Base-by-base conservation (phyloP, 2,797 vertebrate genomes). In the Sebastes variabilis region DNA sequence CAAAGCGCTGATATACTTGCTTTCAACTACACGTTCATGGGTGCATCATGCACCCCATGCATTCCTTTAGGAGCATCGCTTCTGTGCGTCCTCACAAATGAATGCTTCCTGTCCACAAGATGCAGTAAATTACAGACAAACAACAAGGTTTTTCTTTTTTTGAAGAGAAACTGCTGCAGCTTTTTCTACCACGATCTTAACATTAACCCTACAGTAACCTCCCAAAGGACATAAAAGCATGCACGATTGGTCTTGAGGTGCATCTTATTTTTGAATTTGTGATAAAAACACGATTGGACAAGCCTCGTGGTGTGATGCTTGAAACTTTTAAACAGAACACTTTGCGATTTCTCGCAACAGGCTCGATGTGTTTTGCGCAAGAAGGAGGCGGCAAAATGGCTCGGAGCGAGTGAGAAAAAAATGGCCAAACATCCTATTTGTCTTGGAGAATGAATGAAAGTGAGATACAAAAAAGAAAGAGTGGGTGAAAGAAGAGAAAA, bases 371-470 rank as follows among this genome's bases (percentile, higher is more conserved):
- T 27, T 73, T 14, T 59, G 32, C 27, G 13, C 7, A 34, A 42
- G 61, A 54, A 67, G 24, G 8, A 18, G 30, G 42, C 11, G 3
- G 56, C 38, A 42, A 52, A 38, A 62, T 8, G 42, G 72, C 58
- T 62, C 8, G 6, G 11, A 75, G 36, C 22, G 6, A 79, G 66
- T 42, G 4, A 69, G 59, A 75, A 66, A 42, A 52, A 81, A 52
- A 52, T 16, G 78, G 20, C 77, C 42, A 27, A 77, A 84, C 42
- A 36, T 80, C 65, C 54, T 36, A 20, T 72, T 79, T 61, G 49
- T 64, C 76, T 72, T 58, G 16, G 69, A 83, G 70, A 82, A 74
- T 72, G 70, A 75, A 30, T 27, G 55, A 66, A 38, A 74, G 18
- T 12, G 9, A 66, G 58, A 61, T 3, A 30, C 25, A 12, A 55